These are phyloP conservation scores for Mimas tiliae DNA, from an alignment of 2,888 invertebrate genomes.

Conservation along the genomic window DNA sequence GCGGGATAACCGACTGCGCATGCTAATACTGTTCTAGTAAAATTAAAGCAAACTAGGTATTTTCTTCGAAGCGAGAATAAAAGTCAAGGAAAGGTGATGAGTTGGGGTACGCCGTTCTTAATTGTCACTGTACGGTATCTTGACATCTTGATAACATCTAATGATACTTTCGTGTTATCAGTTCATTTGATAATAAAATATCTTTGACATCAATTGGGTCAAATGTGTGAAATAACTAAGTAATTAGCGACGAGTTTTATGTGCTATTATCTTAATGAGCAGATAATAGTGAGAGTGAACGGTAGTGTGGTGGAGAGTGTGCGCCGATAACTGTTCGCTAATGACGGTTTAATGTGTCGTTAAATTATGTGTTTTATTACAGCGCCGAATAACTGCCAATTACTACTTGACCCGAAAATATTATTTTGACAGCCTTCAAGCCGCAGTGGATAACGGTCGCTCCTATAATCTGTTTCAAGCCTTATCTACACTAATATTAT, in stretches of 20 bases:
- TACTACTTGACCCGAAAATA: background rate
- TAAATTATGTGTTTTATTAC: slow-evolving; percentile 13
- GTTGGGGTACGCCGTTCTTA: too few species aligned
- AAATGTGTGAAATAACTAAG: background rate
- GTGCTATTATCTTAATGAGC: slow-evolving; percentile 11
- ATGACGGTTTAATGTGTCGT: slow-evolving; percentile 15
- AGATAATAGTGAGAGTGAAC: background rate
- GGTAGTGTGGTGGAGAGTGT: background rate
- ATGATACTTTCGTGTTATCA: background rate
- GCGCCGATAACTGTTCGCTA: background rate
- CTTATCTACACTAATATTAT: too few species aligned
- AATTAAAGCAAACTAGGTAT: too few species aligned
- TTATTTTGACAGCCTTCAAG: background rate
- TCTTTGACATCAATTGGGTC: background rate
- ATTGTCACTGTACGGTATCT: background rate
- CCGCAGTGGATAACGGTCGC: too few species aligned
- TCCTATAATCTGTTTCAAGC: too few species aligned
- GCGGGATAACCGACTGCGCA: too few species aligned
- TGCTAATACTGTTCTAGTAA: too few species aligned
- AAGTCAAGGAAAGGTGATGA: too few species aligned
- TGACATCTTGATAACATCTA: background rate
- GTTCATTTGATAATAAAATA: background rate
- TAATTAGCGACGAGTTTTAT: slow-evolving; percentile 4
- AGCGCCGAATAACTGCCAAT: background rate
- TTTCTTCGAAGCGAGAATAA: too few species aligned